Evolutionary conservation across 1,140 invertebrate genomes (phyloP), one percentile per base, ranked within the genome.

Genomic region (Zeugodacus cucurbitae): DNA sequence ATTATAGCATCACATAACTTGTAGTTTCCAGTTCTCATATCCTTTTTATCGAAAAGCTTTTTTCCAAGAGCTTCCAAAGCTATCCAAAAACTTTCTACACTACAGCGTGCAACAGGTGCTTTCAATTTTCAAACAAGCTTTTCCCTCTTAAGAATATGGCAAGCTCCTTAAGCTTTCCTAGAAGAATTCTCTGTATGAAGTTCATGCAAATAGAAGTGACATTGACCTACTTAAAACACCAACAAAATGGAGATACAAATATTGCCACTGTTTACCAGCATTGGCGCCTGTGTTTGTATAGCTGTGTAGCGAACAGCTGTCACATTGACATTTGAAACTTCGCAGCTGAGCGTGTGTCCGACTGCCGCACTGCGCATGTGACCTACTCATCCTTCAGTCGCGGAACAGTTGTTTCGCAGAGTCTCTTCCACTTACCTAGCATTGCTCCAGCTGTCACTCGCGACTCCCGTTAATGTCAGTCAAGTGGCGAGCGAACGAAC

Each of bases 401-500:
- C 11, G 20, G 8, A 5, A 11, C 14, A 48, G 3, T 11, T 48
- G 11, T 67, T 32, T 29, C 32, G 34, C 34, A 14, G 34, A 74
- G 67, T 74, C 70, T 37, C 70, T 22, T 22, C 6, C 34, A 41
- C 70, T 74, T 74, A 74, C 17, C 37, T 8, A 22, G 34, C 37
- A 22, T 26, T 54, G 54, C 82, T 86, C 26, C 44, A 86, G 29
- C 54, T 86, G 82, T 86, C 44, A 86, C 11, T 29, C 17, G 64
- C 11, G 70, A 67, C 37, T 67, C 62, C 37, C 41, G 41, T 20
- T 41, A 34, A 59, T 58, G 90, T 89, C 90, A 92, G 91, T 92
- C 89, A 90, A 91, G 91, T 90, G 91, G 89, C 90, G 89, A 91
- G 90, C 90, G 90, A 91, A 90, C 90, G 89, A 90, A 89, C 89